Percentiles rank a stretch among this genome's conserved stretches.
phyloP scores from a whole-genome alignment of 1,140 invertebrate genomes.

The Zaprionus ornatus region DNA sequence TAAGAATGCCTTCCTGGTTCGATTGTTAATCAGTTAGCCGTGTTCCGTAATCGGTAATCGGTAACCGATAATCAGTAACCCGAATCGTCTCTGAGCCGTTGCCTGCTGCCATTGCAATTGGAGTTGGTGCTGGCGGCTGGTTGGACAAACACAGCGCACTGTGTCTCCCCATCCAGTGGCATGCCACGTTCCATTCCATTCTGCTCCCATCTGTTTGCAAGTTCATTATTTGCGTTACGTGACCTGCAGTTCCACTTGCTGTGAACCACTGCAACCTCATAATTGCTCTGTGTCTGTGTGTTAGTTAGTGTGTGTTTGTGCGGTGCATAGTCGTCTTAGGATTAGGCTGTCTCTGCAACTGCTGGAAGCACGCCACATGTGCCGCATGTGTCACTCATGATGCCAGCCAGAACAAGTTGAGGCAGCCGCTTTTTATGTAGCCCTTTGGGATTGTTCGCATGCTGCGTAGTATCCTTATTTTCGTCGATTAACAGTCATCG shows the following conservation, averaged over 20 bases:
- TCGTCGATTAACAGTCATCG: too few relatives aligned
- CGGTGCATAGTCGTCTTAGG: constrained; percentile 2
- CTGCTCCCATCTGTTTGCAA: constrained; percentile 23
- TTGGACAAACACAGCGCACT: constrained; percentile 15
- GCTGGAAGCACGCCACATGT: background rate
- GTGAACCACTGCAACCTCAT: constrained; percentile 43
- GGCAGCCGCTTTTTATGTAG: background rate
- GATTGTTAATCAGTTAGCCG: background rate
- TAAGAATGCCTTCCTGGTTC: too few relatives aligned
- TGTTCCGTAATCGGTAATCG: constrained; percentile 18
- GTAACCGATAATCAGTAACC: too few relatives aligned
- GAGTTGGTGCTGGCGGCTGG: constrained; percentile 5
- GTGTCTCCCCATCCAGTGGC: background rate
- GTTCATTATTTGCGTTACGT: constrained; percentile 75
- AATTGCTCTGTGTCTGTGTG: constrained; percentile 40
- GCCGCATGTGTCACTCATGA: background rate
- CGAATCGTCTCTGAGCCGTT: background rate
- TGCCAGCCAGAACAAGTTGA: constrained; percentile 2
- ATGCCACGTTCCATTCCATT: background rate
- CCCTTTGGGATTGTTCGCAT: too few relatives aligned
- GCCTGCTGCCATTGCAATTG: background rate
- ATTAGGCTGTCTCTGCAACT: background rate
- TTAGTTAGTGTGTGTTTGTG: background rate
- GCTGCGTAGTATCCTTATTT: too few relatives aligned
- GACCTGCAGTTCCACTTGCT: constrained; percentile 62